Conservation (phyloP, 2,113 vertebrate genomes). For the Sceloporus tristichus region DNA sequence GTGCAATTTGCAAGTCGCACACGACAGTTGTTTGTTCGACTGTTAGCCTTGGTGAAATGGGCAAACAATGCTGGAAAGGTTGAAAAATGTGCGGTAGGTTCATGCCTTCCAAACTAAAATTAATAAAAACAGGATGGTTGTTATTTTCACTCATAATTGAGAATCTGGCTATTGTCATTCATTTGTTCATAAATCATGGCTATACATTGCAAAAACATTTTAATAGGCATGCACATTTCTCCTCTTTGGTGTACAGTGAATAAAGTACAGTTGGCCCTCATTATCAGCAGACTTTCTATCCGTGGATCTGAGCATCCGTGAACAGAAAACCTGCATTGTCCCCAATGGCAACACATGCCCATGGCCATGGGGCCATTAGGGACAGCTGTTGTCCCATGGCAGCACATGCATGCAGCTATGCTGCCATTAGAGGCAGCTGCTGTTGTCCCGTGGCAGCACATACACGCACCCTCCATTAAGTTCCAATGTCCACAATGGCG, state of each 20-base stretch:
- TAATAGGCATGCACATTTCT: background rate
- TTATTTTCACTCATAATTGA: background rate
- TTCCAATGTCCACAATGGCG: too few species aligned
- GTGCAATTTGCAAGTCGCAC: conserved; percentile 98
- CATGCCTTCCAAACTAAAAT: background rate
- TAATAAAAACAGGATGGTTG: background rate
- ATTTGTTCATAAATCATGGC: background rate
- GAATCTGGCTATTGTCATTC: background rate
- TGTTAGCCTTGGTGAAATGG: conserved; percentile 97
- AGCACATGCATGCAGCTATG: too few species aligned
- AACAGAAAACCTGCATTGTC: too few species aligned
- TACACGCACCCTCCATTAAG: too few species aligned
- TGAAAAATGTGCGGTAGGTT: conserved; percentile 97
- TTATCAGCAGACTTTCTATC: too few species aligned
- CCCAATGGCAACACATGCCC: too few species aligned
- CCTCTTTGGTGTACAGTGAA: background rate
- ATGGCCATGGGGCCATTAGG: too few species aligned
- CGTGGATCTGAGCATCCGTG: too few species aligned
- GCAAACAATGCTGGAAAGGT: conserved; percentile 98
- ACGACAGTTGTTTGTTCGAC: conserved; percentile 95
- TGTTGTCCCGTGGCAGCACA: too few species aligned
- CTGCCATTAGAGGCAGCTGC: too few species aligned
- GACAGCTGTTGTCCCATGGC: too few species aligned
- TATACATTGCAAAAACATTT: background rate
- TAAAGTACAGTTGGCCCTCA: background rate